Evolutionary conservation across 2,113 vertebrate species (phyloP), one percentile per base, ranked within the genome.

Genomic region (Piprites chloris): DNA sequence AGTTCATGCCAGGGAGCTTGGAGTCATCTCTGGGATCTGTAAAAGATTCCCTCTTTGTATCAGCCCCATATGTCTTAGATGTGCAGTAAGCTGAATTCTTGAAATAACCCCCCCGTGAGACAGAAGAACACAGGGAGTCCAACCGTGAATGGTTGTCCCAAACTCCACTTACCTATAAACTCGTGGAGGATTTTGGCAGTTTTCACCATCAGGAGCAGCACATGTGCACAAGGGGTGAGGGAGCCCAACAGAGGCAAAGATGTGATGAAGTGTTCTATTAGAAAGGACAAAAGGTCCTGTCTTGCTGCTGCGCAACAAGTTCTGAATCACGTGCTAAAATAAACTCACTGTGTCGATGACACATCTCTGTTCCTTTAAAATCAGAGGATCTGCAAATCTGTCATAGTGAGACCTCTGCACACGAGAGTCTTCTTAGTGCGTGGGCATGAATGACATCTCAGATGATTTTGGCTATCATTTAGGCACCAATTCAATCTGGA

Each of bases 131-230:
- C 7, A 15, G 30, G n/a, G 42, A 47, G 5, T 11, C 44, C 3
- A 5, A 14, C 33, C 32, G 4, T 2, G 24, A 76, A 14, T 1
- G 1, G 8, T 2, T 66, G 20, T 42, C 49, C 44, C 27, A 55
- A 44, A 5, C 32, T 75, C 62, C 9, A 15, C 20, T 33, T 19
- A 13, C 26, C 66, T 58, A 14, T 44, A 62, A 46, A 75, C 23
- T 49, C 23, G 32, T 1, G 0, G 41, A 52, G n/a, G 26, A 35
- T 30, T 71, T 92, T 12, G 44, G 33, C 39, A 47, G 12, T 50
- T 86, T 79, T 58, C 41, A 79, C 37, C 41, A 11, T 2, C 4
- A 8, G n/a, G 56, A 82, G 66, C 71, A 69, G 75, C 0, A 2
- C 42, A 24, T 1, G 11, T 14, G 37, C 8, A 56, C 11, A 22